These are phyloP conservation scores for Acromyrmex heyeri DNA, from an alignment of 1,140 invertebrate genomes.

Conservation along the genomic window DNA sequence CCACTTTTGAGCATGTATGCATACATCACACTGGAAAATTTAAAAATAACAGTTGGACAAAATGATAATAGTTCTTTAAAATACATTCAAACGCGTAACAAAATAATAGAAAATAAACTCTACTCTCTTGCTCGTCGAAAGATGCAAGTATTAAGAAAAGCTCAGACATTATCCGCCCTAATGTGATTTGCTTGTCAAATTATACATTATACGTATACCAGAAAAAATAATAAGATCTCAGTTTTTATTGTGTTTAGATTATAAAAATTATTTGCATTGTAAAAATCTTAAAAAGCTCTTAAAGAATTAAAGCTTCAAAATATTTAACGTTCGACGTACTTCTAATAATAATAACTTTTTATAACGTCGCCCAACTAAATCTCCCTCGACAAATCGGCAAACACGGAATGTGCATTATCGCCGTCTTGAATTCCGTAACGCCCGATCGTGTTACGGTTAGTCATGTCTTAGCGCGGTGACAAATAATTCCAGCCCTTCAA, in stretches of 20 bases:
- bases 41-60: constrained; percentile 43
- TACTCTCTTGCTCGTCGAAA: not conserved
- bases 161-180: not conserved
- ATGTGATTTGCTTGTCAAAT: not conserved
- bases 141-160: not conserved
- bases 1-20: constrained; percentile 13
- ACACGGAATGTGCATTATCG: constrained; percentile 39
- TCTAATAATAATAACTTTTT: not conserved
- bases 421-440: not conserved
- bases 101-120: constrained; percentile 13
- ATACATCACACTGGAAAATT: constrained; percentile 15
- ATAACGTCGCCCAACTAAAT: not conserved
- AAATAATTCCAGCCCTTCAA: constrained; percentile 49
- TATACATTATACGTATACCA: not conserved
- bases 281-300: not conserved
- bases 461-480: constrained; percentile 25
- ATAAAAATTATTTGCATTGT: not conserved
- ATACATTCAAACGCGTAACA: not conserved
- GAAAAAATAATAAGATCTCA: not conserved
- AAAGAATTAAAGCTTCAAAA: not conserved
- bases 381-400: constrained; percentile 9
- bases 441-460: constrained; percentile 10
- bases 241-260: not conserved
- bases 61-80: constrained; percentile 32
- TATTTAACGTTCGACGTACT: not conserved